Base-by-base conservation (phyloP, 1,140 invertebrate species). In the Cherax destructor region DNA sequence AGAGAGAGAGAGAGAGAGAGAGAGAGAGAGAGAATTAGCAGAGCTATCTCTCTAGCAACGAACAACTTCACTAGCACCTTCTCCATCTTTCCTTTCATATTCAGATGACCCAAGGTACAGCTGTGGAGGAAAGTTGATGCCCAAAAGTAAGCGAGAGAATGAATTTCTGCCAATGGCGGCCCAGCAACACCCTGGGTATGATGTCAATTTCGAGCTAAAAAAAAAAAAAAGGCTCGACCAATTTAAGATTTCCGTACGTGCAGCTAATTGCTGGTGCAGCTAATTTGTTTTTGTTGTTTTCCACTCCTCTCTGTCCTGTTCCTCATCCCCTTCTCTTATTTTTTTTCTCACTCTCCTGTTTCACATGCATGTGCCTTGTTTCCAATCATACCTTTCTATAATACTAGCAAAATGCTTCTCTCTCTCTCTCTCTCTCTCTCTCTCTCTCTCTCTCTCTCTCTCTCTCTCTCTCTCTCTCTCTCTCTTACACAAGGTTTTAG, bases 1-100 rank as follows among this genome's bases (percentile, higher is more conserved):
- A 83, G 81, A 83, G 81, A 83, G 81, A 83, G 81, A 83, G 81
- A 83, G 81, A 83, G 81, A 83, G 81, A 69, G 81, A 83, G 81
- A 69, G 81, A 83, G 81, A 83, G 81, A 61, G 81, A 83, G 81
- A 83, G 81, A 83, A 50, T 47, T 18, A n/a, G 30, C 30, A 69
- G 13, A 1, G 13, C 13, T n/a, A 69, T 69, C 13, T n/a, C 65
- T n/a, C 65, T 69, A 1, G 1, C 65, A 1, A 16, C 65, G 65
- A 18, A 1, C 65, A 3, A 16, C 13, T n/a, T 18, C 3, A 69
- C 13, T 41, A 41, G 30, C 30, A 41, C 30, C 74, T 10, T n/a
- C 74, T n/a, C 21, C n/a, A 24, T 76, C 21, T 9, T 41, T n/a
- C 74, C n/a, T 10, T 10, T 41, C 74, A 24, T 41, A 41, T 1